A percentile compares a stretch with the other conserved stretches of the same genome.
phyloP scores from a whole-genome alignment of 2,888 invertebrate species.

The Cephus runcator region DNA sequence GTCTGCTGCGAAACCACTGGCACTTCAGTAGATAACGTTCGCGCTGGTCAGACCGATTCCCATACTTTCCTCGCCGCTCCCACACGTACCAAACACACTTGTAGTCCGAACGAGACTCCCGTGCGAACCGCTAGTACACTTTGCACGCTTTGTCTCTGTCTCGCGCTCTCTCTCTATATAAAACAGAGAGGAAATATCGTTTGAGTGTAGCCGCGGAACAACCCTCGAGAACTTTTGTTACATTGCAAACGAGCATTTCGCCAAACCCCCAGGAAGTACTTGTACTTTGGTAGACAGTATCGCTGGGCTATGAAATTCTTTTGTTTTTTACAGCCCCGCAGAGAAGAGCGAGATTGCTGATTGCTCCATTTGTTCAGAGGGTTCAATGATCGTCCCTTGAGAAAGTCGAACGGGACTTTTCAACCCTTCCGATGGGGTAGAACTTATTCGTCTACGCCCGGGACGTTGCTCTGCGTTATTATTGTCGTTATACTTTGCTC shows the following conservation, averaged over 20 bases:
- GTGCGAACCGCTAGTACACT: background rate
- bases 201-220: background rate
- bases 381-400: slow-evolving; percentile 43
- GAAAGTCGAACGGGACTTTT: background rate
- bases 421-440: background rate
- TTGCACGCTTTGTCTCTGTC: too few species aligned
- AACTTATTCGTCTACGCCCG: background rate
- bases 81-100: background rate
- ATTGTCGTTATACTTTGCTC: background rate
- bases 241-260: background rate
- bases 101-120: background rate
- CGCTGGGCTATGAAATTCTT: slow-evolving; percentile 15
- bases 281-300: background rate
- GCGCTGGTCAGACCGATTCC: slow-evolving; percentile 45
- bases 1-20: slow-evolving; percentile 17
- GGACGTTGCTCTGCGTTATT: background rate
- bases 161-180: background rate
- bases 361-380: slow-evolving; percentile 41
- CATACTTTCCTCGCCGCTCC: background rate
- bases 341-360: slow-evolving; percentile 28
- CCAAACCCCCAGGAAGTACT: background rate
- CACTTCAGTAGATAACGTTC: slow-evolving; percentile 50
- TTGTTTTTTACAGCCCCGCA: slow-evolving; percentile 41
- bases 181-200: background rate
- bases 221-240: background rate